Base-by-base conservation (phyloP, 2,888 invertebrate genomes). In the Coenonympha glycerion region DNA sequence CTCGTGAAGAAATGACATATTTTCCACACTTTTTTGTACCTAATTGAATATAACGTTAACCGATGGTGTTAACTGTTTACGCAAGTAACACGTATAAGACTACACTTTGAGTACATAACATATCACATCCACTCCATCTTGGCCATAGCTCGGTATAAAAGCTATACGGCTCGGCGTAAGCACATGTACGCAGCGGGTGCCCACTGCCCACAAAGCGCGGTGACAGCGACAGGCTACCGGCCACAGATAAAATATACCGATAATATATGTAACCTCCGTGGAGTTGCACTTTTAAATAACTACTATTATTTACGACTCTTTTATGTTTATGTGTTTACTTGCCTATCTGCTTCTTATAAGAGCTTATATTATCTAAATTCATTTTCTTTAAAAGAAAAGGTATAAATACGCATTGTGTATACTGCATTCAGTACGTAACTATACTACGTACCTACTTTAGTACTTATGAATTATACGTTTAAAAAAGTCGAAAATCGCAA, bases 121-220 rank as follows among this genome's bases (percentile, higher is more conserved):
- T 45, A 34, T 36, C 34, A 24, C 34, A 24, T 34, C 34, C 39
- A 37, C 34, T 44, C 30, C 13, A 11, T 19, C 24, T 22, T 33
- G 44, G 19, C 11, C 21, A n/a, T n/a, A n/a, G n/a, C n/a, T 31
- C 44, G 15, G 44, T 44, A 44, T 52, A 52, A 34, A 52, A 41
- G 28, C 30, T 45, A 22, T 41, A 46, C 34, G 19, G 37, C 19
- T 16, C 16, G 40, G 13, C 40, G 16, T 39, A 44, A 26, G 37
- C 46, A 45, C 31, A 21, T 31, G 50, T 48, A 48, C 61, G 45
- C 60, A 56, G 64, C 61, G 58, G 59, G 71, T 70, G 74, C 72
- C 47, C 65, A 76, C 76, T 69, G 74, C 72, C 47, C 65, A 76
- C 77, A 76, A 76, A 77, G 76, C 64, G 63, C 53, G 36, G 30